A percentile compares a stretch with the other conserved stretches of the same genome.
Evolutionary conservation across 2,113 vertebrate species (phyloP).

Genomic region (Nibea albiflora): DNA sequence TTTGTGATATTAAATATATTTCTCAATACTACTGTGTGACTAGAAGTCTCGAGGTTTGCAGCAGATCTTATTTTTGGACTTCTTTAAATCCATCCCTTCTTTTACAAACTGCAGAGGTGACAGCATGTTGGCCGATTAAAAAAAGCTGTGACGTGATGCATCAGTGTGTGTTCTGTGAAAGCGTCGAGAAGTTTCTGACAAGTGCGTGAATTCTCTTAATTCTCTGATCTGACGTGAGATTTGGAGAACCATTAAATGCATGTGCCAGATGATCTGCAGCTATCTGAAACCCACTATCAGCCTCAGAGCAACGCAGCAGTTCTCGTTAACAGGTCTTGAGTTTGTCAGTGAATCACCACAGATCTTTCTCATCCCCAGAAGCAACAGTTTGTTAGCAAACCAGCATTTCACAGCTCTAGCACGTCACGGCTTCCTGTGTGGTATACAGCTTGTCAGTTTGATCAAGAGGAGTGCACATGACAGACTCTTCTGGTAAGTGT

Average conservation of each 20-base stretch:
- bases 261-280: too few relatives aligned
- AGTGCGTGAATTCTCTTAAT: slow-evolving; percentile 12
- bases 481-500: slow-evolving; percentile 77
- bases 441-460: slow-evolving; percentile 61
- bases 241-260: background rate
- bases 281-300: background rate
- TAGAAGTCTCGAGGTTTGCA: background rate
- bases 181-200: background rate
- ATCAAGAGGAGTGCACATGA: slow-evolving; percentile 60
- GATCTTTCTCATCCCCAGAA: slow-evolving; percentile 71
- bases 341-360: slow-evolving; percentile 31
- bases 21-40: background rate
- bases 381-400: slow-evolving; percentile 53
- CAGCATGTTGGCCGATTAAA: slow-evolving; percentile 2
- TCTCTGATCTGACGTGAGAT: slow-evolving; percentile 16
- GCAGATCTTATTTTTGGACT: background rate
- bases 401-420: slow-evolving; percentile 53
- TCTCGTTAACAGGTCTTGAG: slow-evolving; percentile 14
- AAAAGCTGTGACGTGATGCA: slow-evolving; percentile 32
- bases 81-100: background rate
- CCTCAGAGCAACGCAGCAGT: slow-evolving; percentile 13
- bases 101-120: background rate
- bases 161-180: slow-evolving; percentile 34
- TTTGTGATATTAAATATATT: background rate
- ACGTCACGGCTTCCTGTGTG: slow-evolving; percentile 84